Evolutionary conservation across 2,888 invertebrate species (phyloP).

Genomic region (Furcula furcula): DNA sequence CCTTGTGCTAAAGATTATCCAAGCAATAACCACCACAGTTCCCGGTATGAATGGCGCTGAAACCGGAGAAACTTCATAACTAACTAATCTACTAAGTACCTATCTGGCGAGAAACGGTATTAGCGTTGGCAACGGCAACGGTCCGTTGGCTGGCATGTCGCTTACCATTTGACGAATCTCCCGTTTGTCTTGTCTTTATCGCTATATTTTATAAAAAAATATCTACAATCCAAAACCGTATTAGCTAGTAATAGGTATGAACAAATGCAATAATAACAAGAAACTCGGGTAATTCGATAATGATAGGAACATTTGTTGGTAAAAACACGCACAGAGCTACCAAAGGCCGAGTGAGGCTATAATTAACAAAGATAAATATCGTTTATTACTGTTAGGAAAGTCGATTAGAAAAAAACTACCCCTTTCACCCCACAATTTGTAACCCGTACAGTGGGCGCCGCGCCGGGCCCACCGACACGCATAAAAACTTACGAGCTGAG

Average conservation of each 20-base stretch:
- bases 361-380: slow-evolving; percentile 82
- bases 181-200: no score
- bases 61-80: no score
- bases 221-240: no score
- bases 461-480: slow-evolving; percentile 56
- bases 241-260: slow-evolving; percentile 38
- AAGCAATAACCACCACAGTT: no score
- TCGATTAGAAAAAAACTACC: slow-evolving; percentile 81
- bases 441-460: slow-evolving; percentile 80
- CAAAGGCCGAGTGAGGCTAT: slow-evolving; percentile 74
- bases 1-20: no score
- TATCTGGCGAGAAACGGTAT: no score
- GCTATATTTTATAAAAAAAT: no score
- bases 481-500: slow-evolving; percentile 62
- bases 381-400: slow-evolving; percentile 81
- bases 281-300: slow-evolving; percentile 77
- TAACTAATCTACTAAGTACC: no score
- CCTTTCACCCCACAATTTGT: slow-evolving; percentile 82
- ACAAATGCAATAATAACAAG: slow-evolving; percentile 56
- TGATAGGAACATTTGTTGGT: slow-evolving; percentile 64
- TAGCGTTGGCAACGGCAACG: no score
- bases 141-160: no score
- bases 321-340: slow-evolving; percentile 75
- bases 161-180: no score
- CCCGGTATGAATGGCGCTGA: no score